Base-by-base conservation (phyloP, 2,888 invertebrate species). In the Ceraclea dissimilis region DNA sequence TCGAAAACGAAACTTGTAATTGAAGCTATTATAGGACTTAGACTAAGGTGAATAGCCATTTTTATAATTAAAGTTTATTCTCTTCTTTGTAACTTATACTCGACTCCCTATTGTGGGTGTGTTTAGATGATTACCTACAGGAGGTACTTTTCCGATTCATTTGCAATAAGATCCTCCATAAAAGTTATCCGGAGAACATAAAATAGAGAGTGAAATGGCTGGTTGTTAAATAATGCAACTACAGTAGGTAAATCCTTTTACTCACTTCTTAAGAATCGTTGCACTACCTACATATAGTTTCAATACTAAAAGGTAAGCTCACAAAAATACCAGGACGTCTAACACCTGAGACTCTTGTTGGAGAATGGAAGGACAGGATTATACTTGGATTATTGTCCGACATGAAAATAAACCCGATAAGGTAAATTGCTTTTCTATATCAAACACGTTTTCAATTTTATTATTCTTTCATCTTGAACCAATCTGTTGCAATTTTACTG, bases 281-380 rank as follows among this genome's bases (percentile, higher is more conserved):
- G 39, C 39, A 39, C 4, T 39, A 39, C 39, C 39, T 13, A 39
- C 26, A 26, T 26, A 54, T 58, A n/a, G 13, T 16, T 13, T 5
- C 39, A 39, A 39, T 39, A 39, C 39, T 13, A 2, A 39, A 4
- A 26, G 4, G 52, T 58, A 61, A 61, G 57, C 59, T 57, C n/a
- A 4, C 10, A 26, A 13, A 52, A 61, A 59, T 55, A 50, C 43
- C 26, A 11, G n/a, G 39, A 56, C 51, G 51, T 46, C 16, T 8
- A 43, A 52, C 61, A 61, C 59, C 61, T 61, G 61, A 55, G 61
- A 47, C 59, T 26, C 26, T 26, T 10, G 4, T 26, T 26, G 26
- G 26, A 26, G 10, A 10, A 26, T 26, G 26, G 26, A 26, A 26
- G 26, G 26, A 26, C 26, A 26, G 26, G 26, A 26, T 26, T 26